Base-by-base conservation (phyloP, 1,140 invertebrate species). In the Plutomurus gul region DNA sequence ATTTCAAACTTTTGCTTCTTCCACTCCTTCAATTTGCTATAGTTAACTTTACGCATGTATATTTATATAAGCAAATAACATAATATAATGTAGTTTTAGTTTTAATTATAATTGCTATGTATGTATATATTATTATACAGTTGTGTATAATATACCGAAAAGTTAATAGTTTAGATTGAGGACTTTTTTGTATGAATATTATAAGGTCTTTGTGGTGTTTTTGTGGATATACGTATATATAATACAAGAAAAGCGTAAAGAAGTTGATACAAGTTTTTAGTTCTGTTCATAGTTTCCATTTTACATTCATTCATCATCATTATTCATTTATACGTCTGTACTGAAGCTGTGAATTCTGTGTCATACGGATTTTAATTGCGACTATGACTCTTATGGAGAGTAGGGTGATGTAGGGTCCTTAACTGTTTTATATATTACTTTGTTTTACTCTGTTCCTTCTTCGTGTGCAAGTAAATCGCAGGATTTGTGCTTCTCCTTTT, bases 221-320 rank as follows among this genome's bases (percentile, higher is more conserved):
- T n/a, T n/a, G n/a, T n/a, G n/a, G n/a, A 30, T 65, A 72, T 43
- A 20, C 40, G 16, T 75, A 25, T 51, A 10, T 47, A 20, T 6
- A 47, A 47, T 6, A 22, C n/a, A 3, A 8, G 1, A 43, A 13
- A 43, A 10, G 39, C 10, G 56, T 25, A 33, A 65, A 65, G 56
- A 65, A 65, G 18, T 18, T 27, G 56, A 65, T 30, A 10, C 36
- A 65, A 33, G 1, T 49, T 49, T 20, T 49, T n/a, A 33, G 56
- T 65, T 73, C 65, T 71, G 16, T 71, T 37, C 65, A 20, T 16
- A 22, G 49, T 51, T 27, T 27, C 18, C 39, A 8, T 43, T 40
- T 18, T 72, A 37, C 39, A 4, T 20, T 46, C 49, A 76, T 76
- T 76, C 39, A 76, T 76, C 75, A 76, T 76, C 47, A 76, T 76